Base-by-base conservation (phyloP, 2,113 vertebrate genomes). In the Sus scrofa region DNA sequence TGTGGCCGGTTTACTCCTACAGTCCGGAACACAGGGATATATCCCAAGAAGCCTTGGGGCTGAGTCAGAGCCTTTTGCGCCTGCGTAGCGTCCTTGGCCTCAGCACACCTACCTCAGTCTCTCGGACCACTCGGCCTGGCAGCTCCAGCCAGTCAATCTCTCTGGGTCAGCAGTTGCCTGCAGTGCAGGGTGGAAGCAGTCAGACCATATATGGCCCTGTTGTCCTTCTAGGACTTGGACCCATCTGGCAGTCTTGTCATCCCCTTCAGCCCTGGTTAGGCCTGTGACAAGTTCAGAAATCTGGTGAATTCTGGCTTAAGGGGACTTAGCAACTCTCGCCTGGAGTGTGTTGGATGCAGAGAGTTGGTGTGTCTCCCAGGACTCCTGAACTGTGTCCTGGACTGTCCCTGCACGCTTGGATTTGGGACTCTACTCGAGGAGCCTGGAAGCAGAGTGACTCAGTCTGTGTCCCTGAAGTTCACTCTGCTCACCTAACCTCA, bases 401-500 rank as follows among this genome's bases (percentile, higher is more conserved):
- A 22, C 39, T 63, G 2, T 26, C 39, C 52, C 39, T 52, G 8
- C 58, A 14, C 0, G 1, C 10, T 4, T 10, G 11, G 71, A 27
- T 30, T 30, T 4, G 7, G 1, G 15, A 62, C 34, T 10, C 22
- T 34, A 19, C 9, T 39, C 7, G 44, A 26, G 16, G 37, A 34
- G 22, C 73, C 37, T 63, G 37, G 30, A 75, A 50, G 70, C 13
- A 50, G 26, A n/a, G 63, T 2, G 5, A 30, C 15, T 19, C 4
- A 6, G 11, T 52, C 22, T 0, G 1, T 0, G 0, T 27, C 60
- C 24, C 3, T 50, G 56, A 18, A 8, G 20, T 60, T n/a, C 9
- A 4, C 37, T 89, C 71, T 0, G 8, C 58, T 77, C 8, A 26
- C 30, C 39, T 12, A n/a, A 88, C 14, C 9, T 34, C 14, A 0